Evolutionary conservation across 35 echinoderm and acorn worm genomes (phyloP).

Genomic region (Ptychodera flava): DNA sequence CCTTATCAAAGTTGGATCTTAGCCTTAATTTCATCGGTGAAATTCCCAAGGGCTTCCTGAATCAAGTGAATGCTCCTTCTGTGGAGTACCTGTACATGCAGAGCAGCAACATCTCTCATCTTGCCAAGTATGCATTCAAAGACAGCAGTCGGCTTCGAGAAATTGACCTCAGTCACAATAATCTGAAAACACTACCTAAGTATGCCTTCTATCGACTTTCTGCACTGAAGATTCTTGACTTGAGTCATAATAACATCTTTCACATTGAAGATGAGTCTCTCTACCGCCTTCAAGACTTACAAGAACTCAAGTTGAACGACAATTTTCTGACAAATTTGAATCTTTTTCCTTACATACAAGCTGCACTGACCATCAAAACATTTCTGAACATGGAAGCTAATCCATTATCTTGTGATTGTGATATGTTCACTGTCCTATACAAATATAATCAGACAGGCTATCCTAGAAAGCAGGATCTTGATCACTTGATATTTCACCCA

Average conservation of each 20-base stretch:
- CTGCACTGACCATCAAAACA: neutral
- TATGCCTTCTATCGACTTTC: neutral
- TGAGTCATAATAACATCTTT: neutral
- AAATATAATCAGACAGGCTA: neutral
- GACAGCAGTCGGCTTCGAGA: neutral
- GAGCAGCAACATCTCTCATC: neutral
- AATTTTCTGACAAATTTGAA: slow-evolving; percentile 3
- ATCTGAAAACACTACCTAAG: neutral
- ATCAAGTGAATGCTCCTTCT: neutral
- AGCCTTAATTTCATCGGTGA: neutral
- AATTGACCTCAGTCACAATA: neutral
- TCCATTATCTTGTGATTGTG: neutral
- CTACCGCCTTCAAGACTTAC: neutral
- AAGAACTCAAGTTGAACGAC: neutral
- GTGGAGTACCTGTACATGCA: neutral
- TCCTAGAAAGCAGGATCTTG: neutral
- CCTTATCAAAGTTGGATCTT: neutral
- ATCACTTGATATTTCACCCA: neutral
- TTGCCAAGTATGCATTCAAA: neutral
- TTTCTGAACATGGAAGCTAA: neutral
- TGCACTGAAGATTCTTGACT: neutral
- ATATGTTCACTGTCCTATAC: neutral
- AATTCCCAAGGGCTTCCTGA: neutral
- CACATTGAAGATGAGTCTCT: neutral
- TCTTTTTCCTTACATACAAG: neutral